These are phyloP conservation scores for Stenodema calcarata DNA, from an alignment of 2,888 invertebrate genomes.

Conservation along the genomic window DNA sequence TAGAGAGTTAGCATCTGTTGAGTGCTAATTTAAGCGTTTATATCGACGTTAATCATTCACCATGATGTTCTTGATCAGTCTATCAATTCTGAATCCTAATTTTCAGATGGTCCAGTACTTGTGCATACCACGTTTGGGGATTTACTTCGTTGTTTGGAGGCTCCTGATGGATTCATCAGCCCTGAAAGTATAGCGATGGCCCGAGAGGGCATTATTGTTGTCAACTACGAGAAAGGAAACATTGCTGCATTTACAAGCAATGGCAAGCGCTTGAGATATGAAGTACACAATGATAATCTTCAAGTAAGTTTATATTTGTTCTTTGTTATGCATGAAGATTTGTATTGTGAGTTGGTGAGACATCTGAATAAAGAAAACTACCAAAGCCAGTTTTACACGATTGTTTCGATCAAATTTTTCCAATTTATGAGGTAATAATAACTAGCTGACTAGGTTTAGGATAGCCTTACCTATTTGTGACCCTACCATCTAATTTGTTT, in stretches of 20 bases:
- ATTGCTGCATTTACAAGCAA: slow-evolving; percentile 95
- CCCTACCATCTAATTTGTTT: too few species aligned
- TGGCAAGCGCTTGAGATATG: slow-evolving; percentile 85
- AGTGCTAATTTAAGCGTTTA: background rate
- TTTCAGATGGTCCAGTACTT: slow-evolving; percentile 89
- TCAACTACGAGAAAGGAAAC: slow-evolving; percentile 90
- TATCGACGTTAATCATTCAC: background rate
- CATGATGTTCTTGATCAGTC: background rate
- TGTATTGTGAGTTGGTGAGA: too few species aligned
- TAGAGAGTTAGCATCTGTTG: background rate
- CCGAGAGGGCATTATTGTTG: slow-evolving; percentile 93
- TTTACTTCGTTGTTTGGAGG: slow-evolving; percentile 86
- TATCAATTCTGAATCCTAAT: background rate
- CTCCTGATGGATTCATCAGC: slow-evolving; percentile 75
- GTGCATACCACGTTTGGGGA: slow-evolving; percentile 99
- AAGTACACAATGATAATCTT: slow-evolving; percentile 93
- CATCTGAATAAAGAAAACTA: too few species aligned
- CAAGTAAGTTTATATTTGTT: slow-evolving; percentile 69
- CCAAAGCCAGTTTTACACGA: too few species aligned
- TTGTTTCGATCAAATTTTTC: too few species aligned
- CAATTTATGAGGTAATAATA: too few species aligned
- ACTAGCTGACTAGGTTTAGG: too few species aligned
- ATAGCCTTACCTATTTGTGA: too few species aligned
- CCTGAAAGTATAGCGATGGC: slow-evolving; percentile 93
- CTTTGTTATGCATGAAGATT: too few species aligned